Evolutionary conservation across 2,113 vertebrate species (phyloP), one percentile per base, ranked within the genome.

Genomic region (Xerus inauris): DNA sequence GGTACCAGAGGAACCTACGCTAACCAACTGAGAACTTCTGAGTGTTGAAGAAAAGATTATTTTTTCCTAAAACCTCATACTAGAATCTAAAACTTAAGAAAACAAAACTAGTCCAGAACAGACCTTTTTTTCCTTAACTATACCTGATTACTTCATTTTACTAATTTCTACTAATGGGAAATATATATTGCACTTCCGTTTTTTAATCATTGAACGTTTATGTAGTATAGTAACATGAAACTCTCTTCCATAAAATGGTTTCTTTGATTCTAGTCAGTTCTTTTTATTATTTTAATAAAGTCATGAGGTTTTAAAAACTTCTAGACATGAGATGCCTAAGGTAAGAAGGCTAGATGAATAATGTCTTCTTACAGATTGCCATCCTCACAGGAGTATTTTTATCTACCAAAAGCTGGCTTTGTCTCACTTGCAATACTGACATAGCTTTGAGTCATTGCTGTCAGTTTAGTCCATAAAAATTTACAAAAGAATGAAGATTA

Each of bases 251-350:
- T 59, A 88, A 93, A 67, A n/a, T 49, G 1, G 5, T 17, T 62
- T 89, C 16, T 82, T 89, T 79, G 47, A 57, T 89, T 71, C 30
- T 69, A 87, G 40, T 1, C 11, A 86, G 73, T 51, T 5, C 2
- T 71, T 71, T 45, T 82, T 8, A 82, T 87, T 93, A 89, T 89
- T 73, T 91, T 89, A 40, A 95, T 62, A 75, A 95, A 69, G 19
- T 47, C 38, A 81, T 72, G 54, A 81, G 16, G 47, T 92, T 94
- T 89, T 72, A 87, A 76, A 97, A 49, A 10, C 19, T n/a, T 94
- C 13, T 35, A 81, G 49, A 81, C 84, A 92, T 69, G 85, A 91
- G 42, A 91, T 73, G 42, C 26, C 28, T 75, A 87, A 79, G 20
- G 19, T 95, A 47, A 90, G n/a, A 91, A 94, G n/a, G 47, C 9